Conservation (phyloP, 2,888 invertebrate species). For the Plagodis pulveraria region DNA sequence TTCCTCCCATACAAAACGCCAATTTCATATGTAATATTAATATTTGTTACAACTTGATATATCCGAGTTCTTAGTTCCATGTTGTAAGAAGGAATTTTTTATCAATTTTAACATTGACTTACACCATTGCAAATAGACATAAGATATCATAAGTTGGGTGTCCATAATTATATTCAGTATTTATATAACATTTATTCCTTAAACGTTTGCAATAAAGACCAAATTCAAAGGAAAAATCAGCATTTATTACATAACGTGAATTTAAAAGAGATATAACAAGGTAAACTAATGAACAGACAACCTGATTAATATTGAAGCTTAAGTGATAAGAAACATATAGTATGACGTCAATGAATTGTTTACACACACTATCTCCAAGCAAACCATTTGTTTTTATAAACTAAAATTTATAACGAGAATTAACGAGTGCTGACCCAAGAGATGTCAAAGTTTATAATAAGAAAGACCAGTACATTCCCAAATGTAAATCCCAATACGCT, state of each 20-base stretch:
- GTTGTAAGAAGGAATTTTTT: conserved; percentile 1
- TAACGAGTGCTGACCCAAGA: conserved; percentile 13
- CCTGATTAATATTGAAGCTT: conserved; percentile 26
- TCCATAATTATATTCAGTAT: neutral
- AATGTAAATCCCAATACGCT: no score
- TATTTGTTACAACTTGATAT: neutral
- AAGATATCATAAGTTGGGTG: neutral
- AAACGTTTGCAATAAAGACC: conserved; percentile 2
- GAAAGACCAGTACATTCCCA: no score
- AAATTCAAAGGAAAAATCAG: neutral
- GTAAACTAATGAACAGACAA: conserved; percentile 6
- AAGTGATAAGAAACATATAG: conserved; percentile 19
- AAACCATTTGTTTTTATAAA: conserved; percentile 27
- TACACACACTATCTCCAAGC: conserved; percentile 23
- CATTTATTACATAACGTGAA: conserved; percentile 4
- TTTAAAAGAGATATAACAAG: conserved; percentile 13
- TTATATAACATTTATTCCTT: neutral
- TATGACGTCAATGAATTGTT: conserved; percentile 34
- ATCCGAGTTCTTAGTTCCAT: neutral
- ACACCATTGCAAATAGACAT: conserved; percentile 3
- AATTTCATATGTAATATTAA: no score
- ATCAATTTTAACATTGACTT: conserved; percentile 2
- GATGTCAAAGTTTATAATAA: neutral
- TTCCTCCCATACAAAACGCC: no score
- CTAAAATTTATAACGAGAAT: conserved; percentile 14